Conservation (phyloP, 2,113 vertebrate species). For the Tetrao urogallus region DNA sequence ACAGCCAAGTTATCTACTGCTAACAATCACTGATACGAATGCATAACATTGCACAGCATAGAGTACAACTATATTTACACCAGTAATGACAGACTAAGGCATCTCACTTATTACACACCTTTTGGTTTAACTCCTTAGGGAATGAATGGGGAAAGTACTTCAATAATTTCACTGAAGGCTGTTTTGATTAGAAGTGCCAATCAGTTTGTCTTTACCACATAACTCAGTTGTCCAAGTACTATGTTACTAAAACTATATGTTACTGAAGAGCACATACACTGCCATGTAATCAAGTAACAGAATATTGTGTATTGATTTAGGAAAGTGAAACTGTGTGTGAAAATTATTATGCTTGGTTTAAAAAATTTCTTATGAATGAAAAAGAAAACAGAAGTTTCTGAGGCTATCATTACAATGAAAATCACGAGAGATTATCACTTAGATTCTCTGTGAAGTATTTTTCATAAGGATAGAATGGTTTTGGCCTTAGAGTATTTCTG, state of each 20-base stretch:
- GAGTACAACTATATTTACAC: neutral
- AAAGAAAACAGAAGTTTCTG: neutral
- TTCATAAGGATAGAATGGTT: neutral
- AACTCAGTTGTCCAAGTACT: neutral
- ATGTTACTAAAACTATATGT: slow-evolving; percentile 31
- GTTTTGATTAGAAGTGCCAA: neutral
- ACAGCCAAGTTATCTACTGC: slow-evolving; percentile 28
- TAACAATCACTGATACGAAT: slow-evolving; percentile 35
- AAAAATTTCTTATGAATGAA: neutral
- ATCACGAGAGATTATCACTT: neutral
- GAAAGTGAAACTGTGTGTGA: neutral
- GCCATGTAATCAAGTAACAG: neutral
- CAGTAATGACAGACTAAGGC: neutral
- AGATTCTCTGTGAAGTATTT: neutral
- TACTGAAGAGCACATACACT: neutral
- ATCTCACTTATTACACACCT: neutral
- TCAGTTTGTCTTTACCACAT: neutral
- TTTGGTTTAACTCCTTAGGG: neutral
- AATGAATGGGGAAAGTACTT: neutral
- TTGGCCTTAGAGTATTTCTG: neutral
- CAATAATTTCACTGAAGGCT: neutral
- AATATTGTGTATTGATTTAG: neutral
- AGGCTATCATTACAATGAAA: neutral
- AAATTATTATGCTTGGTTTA: neutral
- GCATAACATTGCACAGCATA: neutral